Evolutionary conservation across 1,140 invertebrate genomes (phyloP).

Genomic region (Mactra quadrangularis): DNA sequence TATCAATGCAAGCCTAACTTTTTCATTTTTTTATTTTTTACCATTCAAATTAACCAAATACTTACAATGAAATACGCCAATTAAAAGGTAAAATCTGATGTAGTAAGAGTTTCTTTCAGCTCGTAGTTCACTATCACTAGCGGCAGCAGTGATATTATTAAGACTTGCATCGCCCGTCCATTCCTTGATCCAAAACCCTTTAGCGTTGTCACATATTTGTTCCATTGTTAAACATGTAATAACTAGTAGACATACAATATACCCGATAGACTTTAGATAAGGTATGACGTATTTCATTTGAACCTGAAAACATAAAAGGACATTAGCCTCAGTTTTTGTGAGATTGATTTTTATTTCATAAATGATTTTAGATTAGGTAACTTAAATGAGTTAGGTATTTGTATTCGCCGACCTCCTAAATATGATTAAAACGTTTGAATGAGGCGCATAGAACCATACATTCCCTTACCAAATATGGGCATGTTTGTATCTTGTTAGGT

Average conservation of each 20-base stretch:
- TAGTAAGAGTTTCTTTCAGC: background rate
- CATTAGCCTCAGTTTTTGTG: too few species aligned
- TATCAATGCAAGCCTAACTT: too few species aligned
- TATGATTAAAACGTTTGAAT: too few species aligned
- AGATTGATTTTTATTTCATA: too few species aligned
- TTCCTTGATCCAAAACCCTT: background rate
- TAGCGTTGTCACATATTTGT: background rate
- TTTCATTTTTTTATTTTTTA: too few species aligned
- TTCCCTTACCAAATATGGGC: too few species aligned
- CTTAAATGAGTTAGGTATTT: too few species aligned
- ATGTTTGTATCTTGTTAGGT: too few species aligned
- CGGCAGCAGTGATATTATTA: background rate
- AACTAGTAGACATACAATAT: background rate
- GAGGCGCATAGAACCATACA: too few species aligned
- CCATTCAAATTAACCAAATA: too few species aligned
- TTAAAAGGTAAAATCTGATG: background rate
- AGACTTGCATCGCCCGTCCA: constrained; percentile 19
- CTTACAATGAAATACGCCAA: constrained; percentile 18
- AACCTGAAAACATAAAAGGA: constrained; percentile 2
- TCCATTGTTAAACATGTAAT: background rate
- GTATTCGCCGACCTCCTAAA: too few species aligned
- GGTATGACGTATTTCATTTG: constrained; percentile 28
- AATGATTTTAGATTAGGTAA: too few species aligned
- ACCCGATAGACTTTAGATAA: constrained; percentile 18
- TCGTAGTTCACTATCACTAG: constrained; percentile 21